These are phyloP conservation scores for Corvus moneduloides DNA, from an alignment of 2,113 vertebrate genomes.

Conservation along the genomic window DNA sequence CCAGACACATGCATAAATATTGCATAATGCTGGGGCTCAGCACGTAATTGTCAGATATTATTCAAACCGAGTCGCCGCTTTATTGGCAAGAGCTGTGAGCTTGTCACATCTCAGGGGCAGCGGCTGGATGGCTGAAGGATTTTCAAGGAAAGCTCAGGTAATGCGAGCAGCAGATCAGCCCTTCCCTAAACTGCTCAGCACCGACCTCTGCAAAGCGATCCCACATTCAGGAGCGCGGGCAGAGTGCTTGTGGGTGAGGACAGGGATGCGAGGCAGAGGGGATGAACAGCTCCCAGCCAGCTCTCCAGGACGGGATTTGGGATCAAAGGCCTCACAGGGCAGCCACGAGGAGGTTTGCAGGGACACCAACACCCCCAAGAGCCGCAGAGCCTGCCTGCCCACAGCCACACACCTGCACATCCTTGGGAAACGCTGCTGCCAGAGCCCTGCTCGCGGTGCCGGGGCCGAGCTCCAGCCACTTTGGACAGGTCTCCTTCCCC, in stretches of 20 bases:
- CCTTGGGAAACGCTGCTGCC: not conserved
- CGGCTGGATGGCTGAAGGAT: not conserved
- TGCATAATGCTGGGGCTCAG: conserved; percentile 42
- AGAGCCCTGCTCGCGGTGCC: accelerated
- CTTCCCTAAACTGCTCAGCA: not conserved
- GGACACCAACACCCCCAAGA: not conserved
- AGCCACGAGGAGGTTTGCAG: accelerated
- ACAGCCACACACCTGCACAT: accelerated
- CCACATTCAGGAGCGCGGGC: accelerated
- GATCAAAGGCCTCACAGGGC: accelerated
- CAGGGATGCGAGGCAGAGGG: not conserved
- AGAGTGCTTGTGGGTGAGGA: accelerated
- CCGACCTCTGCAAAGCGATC: not conserved
- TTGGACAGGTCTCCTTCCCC: conserved; percentile 20
- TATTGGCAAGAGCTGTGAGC: conserved; percentile 29
- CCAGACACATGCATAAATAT: conserved; percentile 63
- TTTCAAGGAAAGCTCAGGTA: not conserved
- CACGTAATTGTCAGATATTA: conserved; percentile 63
- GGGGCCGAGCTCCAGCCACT: not conserved
- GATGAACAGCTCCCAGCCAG: not conserved
- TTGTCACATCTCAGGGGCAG: conserved; percentile 11
- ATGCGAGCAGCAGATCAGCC: not conserved
- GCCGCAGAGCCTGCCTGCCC: not conserved
- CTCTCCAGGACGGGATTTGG: not conserved
- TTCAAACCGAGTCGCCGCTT: conserved; percentile 28